A percentile compares a stretch with the other conserved stretches of the same genome.
Conservation (phyloP, 2,113 vertebrate species). For the Plotosus lineatus region DNA sequence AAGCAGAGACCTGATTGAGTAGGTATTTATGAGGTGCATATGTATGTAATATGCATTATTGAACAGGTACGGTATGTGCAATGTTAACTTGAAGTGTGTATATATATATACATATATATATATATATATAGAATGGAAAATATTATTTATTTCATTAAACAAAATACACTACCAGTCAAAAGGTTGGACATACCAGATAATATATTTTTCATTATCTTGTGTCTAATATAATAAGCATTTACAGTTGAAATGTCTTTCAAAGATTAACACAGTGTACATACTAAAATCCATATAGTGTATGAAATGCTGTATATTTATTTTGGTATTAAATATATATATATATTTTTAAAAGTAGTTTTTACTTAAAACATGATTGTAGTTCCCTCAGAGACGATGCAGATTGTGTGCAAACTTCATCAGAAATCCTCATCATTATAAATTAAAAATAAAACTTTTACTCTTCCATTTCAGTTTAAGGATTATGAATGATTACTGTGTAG, state of each 20-base stretch:
- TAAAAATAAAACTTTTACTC: too few species aligned
- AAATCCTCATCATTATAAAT: too few species aligned
- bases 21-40: not conserved
- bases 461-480: too few species aligned
- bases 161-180: not conserved
- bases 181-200: not conserved
- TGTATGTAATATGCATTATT: not conserved
- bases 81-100: not conserved
- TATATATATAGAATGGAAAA: too few species aligned
- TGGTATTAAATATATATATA: not conserved
- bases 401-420: not conserved
- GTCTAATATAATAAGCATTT: not conserved
- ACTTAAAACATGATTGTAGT: not conserved
- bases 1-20: not conserved
- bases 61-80: not conserved
- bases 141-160: slow-evolving; percentile 3
- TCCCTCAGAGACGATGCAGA: not conserved
- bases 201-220: not conserved
- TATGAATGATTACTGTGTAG: too few species aligned
- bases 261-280: not conserved
- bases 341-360: not conserved
- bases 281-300: not conserved
- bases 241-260: not conserved
- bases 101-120: not conserved
- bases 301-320: not conserved